Conservation (phyloP, 1,140 invertebrate species). For the Conopomorpha cramerella region DNA sequence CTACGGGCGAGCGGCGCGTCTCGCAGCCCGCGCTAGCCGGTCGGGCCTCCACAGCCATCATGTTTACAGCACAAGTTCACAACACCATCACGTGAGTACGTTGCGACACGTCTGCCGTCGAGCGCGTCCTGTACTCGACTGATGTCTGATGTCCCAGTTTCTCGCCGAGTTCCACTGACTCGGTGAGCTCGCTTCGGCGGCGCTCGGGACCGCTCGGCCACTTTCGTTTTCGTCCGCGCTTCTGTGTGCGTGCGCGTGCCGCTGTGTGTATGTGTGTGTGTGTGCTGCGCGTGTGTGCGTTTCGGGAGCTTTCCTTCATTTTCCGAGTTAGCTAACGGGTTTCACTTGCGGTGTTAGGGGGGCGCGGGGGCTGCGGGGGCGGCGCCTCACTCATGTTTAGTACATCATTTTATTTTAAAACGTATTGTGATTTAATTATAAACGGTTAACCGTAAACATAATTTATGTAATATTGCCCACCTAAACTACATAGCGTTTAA, state of each 20-base stretch:
- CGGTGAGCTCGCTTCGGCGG: constrained; percentile 38
- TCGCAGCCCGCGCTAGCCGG: constrained; percentile 37
- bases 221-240: constrained; percentile 19
- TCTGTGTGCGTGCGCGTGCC: constrained; percentile 11
- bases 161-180: constrained; percentile 57
- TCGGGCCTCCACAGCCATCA: constrained; percentile 47
- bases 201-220: constrained; percentile 35
- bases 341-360: neutral
- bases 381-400: constrained; percentile 6
- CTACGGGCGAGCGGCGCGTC: constrained; percentile 21
- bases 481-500: too few species aligned
- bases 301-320: constrained; percentile 47
- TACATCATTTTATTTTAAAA: constrained; percentile 9
- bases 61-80: constrained; percentile 35
- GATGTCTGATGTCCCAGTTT: constrained; percentile 57
- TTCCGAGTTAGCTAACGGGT: constrained; percentile 43
- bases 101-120: constrained; percentile 39
- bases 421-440: too few species aligned
- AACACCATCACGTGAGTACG: constrained; percentile 43
- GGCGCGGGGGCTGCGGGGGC: neutral
- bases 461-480: too few species aligned
- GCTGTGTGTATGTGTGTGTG: constrained; percentile 23
- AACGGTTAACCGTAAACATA: constrained; percentile 46
- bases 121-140: constrained; percentile 42
- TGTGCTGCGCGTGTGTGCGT: constrained; percentile 20